Evolutionary conservation across 2,113 vertebrate genomes (phyloP).

Genomic region (Lagopus leucura): DNA sequence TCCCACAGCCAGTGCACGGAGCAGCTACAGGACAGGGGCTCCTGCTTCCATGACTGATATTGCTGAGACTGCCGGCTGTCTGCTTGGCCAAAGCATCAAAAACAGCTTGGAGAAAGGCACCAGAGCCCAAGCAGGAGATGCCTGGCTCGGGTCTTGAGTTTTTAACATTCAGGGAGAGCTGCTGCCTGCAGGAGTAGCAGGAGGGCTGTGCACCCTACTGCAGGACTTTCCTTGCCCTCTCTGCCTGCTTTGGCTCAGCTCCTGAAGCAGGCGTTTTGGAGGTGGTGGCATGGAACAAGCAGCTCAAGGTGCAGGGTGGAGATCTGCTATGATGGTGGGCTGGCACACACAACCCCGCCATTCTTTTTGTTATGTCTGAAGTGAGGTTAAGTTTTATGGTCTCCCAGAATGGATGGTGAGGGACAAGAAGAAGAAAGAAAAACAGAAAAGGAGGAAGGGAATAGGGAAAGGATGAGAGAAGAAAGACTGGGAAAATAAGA

Average conservation of each 20-base stretch:
- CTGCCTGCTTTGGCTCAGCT: not conserved
- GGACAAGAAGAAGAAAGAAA: not conserved
- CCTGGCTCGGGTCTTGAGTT: rapidly evolving
- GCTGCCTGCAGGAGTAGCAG: rapidly evolving
- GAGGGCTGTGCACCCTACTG: not conserved
- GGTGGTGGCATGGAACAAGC: not conserved
- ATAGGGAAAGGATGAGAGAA: not conserved
- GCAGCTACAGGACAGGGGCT: not conserved
- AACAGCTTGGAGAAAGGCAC: not conserved
- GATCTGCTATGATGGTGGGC: not conserved
- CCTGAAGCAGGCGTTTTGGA: not conserved
- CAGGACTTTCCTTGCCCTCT: rapidly evolving
- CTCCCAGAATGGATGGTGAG: not conserved
- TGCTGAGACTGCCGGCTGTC: not conserved
- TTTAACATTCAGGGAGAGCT: not conserved
- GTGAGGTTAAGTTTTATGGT: not conserved
- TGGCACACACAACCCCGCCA: not conserved
- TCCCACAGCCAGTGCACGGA: not conserved
- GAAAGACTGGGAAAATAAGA: not conserved
- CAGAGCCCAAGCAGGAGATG: not conserved
- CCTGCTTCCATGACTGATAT: not conserved
- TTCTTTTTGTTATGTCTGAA: not conserved
- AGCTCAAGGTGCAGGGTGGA: rapidly evolving
- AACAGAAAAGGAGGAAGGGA: not conserved
- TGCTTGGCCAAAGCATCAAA: not conserved